Evolutionary conservation across 2,888 invertebrate genomes (phyloP), one percentile per base, ranked within the genome.

Genomic region (Calliphora vomitoria): DNA sequence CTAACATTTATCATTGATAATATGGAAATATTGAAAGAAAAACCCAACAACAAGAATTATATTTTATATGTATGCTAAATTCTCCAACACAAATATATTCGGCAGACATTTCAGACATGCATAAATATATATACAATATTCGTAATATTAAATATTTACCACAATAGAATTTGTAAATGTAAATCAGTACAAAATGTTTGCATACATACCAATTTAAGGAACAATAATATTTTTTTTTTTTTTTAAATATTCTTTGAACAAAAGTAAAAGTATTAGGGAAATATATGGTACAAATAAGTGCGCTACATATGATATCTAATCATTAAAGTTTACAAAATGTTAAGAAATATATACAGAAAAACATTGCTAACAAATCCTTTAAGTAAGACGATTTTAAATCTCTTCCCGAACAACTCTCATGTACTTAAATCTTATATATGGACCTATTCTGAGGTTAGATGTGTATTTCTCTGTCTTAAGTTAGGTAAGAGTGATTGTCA

Each of bases 1-100:
- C 79, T 8, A 79, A 79, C 79, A 84, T 84, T 79, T 84, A 84
- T 84, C 84, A 79, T 68, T 84, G 78, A 84, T 84, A 76, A 76
- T 69, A 60, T 75, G 44, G 20, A 58, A 82, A 82, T 75, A 60
- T 69, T 68, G 41, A 66, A 69, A 69, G 20, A 13, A n/a, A 62
- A 58, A 13, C 11, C 11, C 20, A 10, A 25, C 3, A 53, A 53
- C 0, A 53, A 53, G 15, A 18, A 35, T 35, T 5, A 5, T 35
- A 35, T 35, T 35, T 35, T 35, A 5, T 35, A 35, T 35, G 35
- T 18, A 55, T 55, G 25, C 20, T 58, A 58, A 58, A 58, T 58
- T 58, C 10, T 25, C 25, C 6, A 35, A 35, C 35, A 35, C 35
- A 53, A 6, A 53, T 18, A 18, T 25, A 58, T 58, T 58, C 58